Conservation (phyloP, 2,797 vertebrate species). For the Dicrostonyx torquatus region DNA sequence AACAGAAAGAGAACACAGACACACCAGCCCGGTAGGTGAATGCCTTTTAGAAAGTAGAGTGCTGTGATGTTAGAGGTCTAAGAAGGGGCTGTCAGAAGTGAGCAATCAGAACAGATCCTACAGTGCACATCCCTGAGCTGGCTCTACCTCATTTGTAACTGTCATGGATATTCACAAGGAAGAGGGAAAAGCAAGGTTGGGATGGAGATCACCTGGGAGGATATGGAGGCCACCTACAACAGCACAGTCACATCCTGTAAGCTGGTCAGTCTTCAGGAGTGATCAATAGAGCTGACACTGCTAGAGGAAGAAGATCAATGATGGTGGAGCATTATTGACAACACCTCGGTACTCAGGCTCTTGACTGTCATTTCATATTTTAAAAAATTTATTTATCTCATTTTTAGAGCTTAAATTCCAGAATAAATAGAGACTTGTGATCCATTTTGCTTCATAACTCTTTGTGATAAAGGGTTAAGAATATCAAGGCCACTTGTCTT, state of each 20-base stretch:
- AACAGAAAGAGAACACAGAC: not conserved
- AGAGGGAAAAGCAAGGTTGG: not conserved
- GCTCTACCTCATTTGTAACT: not conserved
- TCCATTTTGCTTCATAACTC: not conserved
- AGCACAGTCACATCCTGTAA: not conserved
- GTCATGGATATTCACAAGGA: not conserved
- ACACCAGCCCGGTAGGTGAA: not conserved
- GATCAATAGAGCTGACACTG: not conserved
- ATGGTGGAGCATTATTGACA: not conserved
- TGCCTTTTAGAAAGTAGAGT: not conserved
- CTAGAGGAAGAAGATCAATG: not conserved
- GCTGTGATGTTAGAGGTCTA: rapidly evolving
- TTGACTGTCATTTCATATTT: not conserved
- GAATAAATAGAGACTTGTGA: not conserved
- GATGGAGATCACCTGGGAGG: not conserved
- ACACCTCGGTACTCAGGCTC: not conserved
- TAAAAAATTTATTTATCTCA: not conserved
- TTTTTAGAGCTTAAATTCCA: slow-evolving; percentile 15
- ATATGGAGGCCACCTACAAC: not conserved
- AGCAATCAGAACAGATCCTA: not conserved
- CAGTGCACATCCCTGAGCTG: not conserved
- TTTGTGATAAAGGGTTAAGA: not conserved
- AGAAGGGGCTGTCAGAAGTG: not conserved
- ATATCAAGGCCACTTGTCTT: not conserved
- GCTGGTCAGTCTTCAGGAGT: not conserved